Percentiles rank a stretch among this genome's conserved stretches.
Conservation (phyloP, 2,113 vertebrate genomes). For the Phyllostomus discolor region DNA sequence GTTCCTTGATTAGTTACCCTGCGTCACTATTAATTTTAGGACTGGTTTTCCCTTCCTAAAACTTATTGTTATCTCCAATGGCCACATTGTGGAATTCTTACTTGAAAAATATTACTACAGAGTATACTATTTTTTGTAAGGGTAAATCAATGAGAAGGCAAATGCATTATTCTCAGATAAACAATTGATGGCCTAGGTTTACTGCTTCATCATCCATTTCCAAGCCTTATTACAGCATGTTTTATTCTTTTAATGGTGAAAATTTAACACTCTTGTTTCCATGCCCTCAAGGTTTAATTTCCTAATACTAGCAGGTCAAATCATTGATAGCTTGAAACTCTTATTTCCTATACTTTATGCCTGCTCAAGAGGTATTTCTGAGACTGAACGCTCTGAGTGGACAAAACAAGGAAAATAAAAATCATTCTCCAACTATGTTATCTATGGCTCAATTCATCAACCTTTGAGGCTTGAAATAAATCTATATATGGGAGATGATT, state of each 20-base stretch:
- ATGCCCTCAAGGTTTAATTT: not conserved
- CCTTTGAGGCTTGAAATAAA: not conserved
- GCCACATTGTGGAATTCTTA: not conserved
- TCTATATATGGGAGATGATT: not conserved
- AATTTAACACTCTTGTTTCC: not conserved
- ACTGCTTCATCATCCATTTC: not conserved
- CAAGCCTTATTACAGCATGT: not conserved
- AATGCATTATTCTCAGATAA: not conserved
- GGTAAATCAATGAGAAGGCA: not conserved
- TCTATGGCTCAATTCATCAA: not conserved
- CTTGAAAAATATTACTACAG: not conserved
- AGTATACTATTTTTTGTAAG: not conserved
- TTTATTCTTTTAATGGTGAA: not conserved
- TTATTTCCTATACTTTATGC: not conserved
- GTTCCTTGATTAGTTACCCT: not conserved
- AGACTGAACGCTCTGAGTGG: not conserved
- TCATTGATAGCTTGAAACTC: not conserved
- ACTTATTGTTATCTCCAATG: not conserved
- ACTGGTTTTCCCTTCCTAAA: not conserved
- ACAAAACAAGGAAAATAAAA: not conserved
- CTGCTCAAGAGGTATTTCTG: constrained; percentile 3
- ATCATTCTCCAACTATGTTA: not conserved
- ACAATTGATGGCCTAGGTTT: not conserved
- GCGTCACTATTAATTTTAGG: not conserved
- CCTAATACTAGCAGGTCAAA: not conserved